Evolutionary conservation across 2,888 invertebrate genomes (phyloP), one percentile per base, ranked within the genome.

Genomic region (Eristalis arbustorum): DNA sequence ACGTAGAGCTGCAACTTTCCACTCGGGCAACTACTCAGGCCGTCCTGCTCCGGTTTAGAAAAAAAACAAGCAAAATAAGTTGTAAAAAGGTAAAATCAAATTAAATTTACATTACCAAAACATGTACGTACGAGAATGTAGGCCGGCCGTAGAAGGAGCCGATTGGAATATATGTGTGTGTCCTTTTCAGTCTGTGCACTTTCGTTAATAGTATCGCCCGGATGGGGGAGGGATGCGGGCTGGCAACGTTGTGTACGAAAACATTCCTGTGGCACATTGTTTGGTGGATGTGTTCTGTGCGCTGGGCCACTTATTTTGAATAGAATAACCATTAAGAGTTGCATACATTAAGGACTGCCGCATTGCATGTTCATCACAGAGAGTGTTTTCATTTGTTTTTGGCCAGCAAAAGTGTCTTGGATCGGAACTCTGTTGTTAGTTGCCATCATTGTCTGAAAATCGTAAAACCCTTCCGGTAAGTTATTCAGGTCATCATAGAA

Each of bases 1-100:
- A 64, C 71, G 71, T 78, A 62, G 37, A 68, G 77, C 69, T 77
- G 37, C 63, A 63, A 69, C 49, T 69, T 64, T 28, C 57, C 71
- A 42, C 37, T 28, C 22, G 34, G 62, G 63, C 56, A 62, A 49
- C 34, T 72, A 49, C 18, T 63, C 14, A 22, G 22, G 13, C n/a
- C 23, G 49, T 8, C 6, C 49, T 49, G 18, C 49, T 49, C 18
- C 49, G 49, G 49, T 49, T 49, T 49, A 49, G 18, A 18, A 49
- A 49, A 49, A n/a, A 18, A 49, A 18, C 3, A n/a, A 4, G n/a
- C 42, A 1, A 42, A 14, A 18, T n/a, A 49, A 18, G 18, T 49
- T 49, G 49, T 49, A 49, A 37, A 37, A 37, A 37, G 37, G 37
- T 37, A 37, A 37, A 37, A 49, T 49, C 49, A 49, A 49, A 49